Percentiles rank a stretch among this genome's conserved stretches.
Conservation (phyloP, 2,113 vertebrate genomes). For the Phyllostomus hastatus region DNA sequence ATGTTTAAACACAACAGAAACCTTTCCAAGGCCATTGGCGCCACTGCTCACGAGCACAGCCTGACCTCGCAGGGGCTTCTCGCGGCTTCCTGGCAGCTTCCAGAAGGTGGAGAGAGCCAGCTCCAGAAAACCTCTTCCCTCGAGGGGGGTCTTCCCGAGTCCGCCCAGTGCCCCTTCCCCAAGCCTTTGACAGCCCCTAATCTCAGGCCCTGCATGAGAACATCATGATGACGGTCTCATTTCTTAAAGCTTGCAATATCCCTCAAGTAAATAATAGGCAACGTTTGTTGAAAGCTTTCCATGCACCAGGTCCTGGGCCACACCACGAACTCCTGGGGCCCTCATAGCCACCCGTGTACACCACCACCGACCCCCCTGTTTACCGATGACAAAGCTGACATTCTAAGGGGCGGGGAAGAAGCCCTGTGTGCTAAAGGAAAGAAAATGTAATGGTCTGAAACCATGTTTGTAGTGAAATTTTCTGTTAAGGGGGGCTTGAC, state of each 20-base stretch:
- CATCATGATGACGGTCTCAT: rapidly evolving
- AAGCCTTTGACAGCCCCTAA: neutral
- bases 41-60: rapidly evolving
- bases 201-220: neutral
- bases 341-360: neutral
- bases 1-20: neutral
- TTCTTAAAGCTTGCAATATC: neutral
- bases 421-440: neutral
- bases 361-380: neutral
- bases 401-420: neutral
- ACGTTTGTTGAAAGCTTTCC: neutral
- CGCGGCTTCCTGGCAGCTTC: neutral
- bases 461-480: neutral
- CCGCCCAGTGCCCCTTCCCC: neutral
- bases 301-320: neutral
- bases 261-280: neutral
- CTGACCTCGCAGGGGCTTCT: neutral
- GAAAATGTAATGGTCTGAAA: neutral
- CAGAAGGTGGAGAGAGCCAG: neutral
- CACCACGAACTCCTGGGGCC: neutral
- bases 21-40: neutral
- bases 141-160: neutral
- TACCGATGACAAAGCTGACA: neutral
- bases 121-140: neutral
- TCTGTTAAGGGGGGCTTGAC: neutral